Base-by-base conservation (phyloP, 2,113 vertebrate species). In the Cololabis saira region DNA sequence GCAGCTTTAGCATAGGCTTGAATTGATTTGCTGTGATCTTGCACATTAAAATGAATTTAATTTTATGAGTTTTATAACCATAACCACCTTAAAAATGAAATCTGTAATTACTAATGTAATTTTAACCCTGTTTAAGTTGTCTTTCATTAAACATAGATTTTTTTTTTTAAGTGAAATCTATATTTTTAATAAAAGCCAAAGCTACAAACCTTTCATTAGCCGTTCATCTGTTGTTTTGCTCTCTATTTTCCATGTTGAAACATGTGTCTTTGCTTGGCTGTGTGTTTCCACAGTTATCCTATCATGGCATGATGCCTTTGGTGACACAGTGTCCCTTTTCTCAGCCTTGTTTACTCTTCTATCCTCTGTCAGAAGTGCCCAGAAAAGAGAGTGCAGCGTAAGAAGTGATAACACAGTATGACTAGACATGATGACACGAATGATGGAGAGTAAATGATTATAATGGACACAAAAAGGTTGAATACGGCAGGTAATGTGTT, bases 291-390 rank as follows among this genome's bases (percentile, higher is more conserved):
- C 18, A 27, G 19, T 70, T 67, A 11, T 53, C 30, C 51, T 1
- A 62, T 58, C 43, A 57, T 74, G 57, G 61, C 81, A 79, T 48
- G 21, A 76, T 41, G 69, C 54, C 58, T 73, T 48, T 73, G 63
- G 66, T 80, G 55, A 74, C 58, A 63, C 7, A 9, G 14, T 60
- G 37, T 62, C 67, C 58, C 43, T 67, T 76, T 71, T 67, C 55
- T 4, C 0, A 22, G 59, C 44, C 21, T 42, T 55, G 44, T 85
- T 87, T 84, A 70, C 61, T 48, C 61, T 48, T 70, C 64, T 49
- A 17, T 72, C 40, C 51, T 5, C 63, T 44, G 33, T 33, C 30
- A 40, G 55, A 74, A 2, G 11, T 24, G 21, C 55, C 22, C 1
- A 62, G 41, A 71, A 62, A 74, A 16, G 14, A 47, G 40, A 41